Percentiles rank a stretch among this genome's conserved stretches.
Conservation (phyloP, 2,113 vertebrate genomes). For the Larimichthys polyactis region DNA sequence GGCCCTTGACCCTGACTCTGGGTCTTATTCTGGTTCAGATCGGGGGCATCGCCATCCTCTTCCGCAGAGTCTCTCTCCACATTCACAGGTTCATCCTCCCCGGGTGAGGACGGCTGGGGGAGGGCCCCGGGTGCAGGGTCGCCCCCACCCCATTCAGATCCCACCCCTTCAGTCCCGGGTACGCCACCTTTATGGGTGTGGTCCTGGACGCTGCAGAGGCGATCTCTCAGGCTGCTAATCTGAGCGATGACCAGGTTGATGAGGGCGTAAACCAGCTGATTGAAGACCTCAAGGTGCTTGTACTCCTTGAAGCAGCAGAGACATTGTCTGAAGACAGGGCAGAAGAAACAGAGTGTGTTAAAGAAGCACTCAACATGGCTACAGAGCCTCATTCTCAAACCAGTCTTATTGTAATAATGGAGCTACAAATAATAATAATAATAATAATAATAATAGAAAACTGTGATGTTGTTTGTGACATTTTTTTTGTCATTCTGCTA, state of each 20-base stretch:
- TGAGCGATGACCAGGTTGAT: conserved; percentile 98
- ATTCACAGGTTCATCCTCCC: conserved; percentile 90
- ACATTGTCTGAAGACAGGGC: conserved; percentile 89
- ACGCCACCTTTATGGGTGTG: conserved; percentile 80
- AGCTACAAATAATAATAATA: not conserved
- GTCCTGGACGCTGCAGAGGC: conserved; percentile 86
- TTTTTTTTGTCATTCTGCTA: too few relatives aligned
- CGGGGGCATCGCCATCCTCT: conserved; percentile 85
- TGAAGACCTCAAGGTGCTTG: conserved; percentile 99
- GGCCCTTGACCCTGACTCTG: conserved; percentile 68
- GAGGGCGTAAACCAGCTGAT: conserved; percentile 98
- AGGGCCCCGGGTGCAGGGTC: conserved; percentile 60
- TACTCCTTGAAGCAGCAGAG: conserved; percentile 99
- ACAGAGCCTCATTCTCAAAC: not conserved
- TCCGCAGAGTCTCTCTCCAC: conserved; percentile 92
- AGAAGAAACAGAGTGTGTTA: not conserved
- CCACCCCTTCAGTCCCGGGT: conserved; percentile 79
- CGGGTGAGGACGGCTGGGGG: conserved; percentile 81
- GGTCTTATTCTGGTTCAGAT: conserved; percentile 63
- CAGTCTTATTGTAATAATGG: not conserved
- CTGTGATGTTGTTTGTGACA: too few relatives aligned
- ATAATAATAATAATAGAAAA: not conserved
- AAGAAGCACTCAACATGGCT: not conserved
- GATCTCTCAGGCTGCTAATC: conserved; percentile 86
- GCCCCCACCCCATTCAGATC: conserved; percentile 87